These are phyloP conservation scores for Aplocera efformata DNA, from an alignment of 2,888 invertebrate species.

Conservation along the genomic window DNA sequence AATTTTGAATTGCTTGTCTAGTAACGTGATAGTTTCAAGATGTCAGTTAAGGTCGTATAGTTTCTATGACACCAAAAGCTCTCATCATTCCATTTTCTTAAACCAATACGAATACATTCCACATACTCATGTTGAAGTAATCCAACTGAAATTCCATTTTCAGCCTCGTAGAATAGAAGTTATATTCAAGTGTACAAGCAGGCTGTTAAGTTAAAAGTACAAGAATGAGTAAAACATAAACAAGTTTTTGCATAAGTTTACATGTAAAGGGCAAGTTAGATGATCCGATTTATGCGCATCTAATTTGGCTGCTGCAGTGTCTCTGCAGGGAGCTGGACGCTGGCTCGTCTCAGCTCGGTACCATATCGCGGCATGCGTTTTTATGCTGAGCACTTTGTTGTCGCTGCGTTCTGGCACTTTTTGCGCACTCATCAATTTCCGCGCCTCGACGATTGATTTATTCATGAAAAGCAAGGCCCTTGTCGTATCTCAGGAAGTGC, in stretches of 20 bases:
- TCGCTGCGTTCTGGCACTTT: conserved; percentile 67
- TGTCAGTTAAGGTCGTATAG: conserved; percentile 3
- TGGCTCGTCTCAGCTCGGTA: conserved; percentile 30
- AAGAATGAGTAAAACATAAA: conserved; percentile 5
- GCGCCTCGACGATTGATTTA: conserved; percentile 77
- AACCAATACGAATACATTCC: too few relatives aligned
- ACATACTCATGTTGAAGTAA: too few relatives aligned
- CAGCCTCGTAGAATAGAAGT: too few relatives aligned
- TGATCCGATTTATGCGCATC: conserved; percentile 69
- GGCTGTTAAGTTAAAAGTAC: conserved; percentile 6
- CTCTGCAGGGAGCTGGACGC: conserved; percentile 45
- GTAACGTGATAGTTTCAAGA: conserved; percentile 17
- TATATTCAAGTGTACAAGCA: too few relatives aligned
- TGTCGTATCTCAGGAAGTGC: conserved; percentile 74
- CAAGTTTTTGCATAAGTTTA: conserved; percentile 40
- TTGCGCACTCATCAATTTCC: conserved; percentile 77
- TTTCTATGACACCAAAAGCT: neutral
- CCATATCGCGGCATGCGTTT: conserved; percentile 65
- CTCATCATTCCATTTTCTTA: too few relatives aligned
- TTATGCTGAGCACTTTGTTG: conserved; percentile 75
- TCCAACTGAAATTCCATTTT: too few relatives aligned
- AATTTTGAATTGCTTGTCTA: conserved; percentile 24
- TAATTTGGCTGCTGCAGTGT: conserved; percentile 57
- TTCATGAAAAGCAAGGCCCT: conserved; percentile 67
- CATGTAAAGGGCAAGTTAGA: conserved; percentile 33